phyloP scores from a whole-genome alignment of 1,140 invertebrate genomes.

The Aphidius gifuensis region DNA sequence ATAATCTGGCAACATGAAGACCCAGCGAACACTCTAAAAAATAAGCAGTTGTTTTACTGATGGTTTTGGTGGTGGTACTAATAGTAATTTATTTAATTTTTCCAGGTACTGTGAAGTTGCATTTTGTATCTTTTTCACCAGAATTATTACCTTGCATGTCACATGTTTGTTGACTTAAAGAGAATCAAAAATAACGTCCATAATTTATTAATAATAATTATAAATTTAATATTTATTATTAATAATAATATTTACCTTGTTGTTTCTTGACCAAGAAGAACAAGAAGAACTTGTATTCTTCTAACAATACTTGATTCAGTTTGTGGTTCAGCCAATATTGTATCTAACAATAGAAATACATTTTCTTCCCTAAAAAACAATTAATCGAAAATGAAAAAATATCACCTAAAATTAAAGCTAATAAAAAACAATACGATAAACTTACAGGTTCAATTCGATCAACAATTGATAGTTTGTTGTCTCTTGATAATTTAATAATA shows the following conservation, averaged over 20 bases:
- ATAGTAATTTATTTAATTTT: slow-evolving; percentile 68
- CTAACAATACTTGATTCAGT: slow-evolving; percentile 73
- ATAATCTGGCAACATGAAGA: slow-evolving; percentile 70
- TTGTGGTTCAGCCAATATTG: slow-evolving; percentile 68
- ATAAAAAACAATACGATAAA: slow-evolving; percentile 28
- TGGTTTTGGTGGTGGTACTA: slow-evolving; percentile 68
- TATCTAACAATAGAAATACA: slow-evolving; percentile 65
- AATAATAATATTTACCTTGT: slow-evolving; percentile 19
- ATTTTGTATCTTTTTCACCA: slow-evolving; percentile 49
- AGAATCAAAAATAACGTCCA: too few species aligned
- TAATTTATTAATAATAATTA: too few species aligned
- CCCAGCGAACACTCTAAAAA: slow-evolving; percentile 71
- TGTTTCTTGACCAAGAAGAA: slow-evolving; percentile 61
- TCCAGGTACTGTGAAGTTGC: slow-evolving; percentile 67
- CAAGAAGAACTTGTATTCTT: slow-evolving; percentile 75
- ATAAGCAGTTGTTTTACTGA: slow-evolving; percentile 66
- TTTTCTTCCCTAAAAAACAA: slow-evolving; percentile 58
- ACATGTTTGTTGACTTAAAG: slow-evolving; percentile 30
- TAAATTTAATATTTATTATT: neutral
- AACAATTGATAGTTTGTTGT: slow-evolving; percentile 60
- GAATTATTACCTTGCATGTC: slow-evolving; percentile 31
- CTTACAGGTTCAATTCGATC: slow-evolving; percentile 64
- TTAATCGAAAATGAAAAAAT: slow-evolving; percentile 36
- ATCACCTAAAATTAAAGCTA: neutral
- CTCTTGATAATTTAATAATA: slow-evolving; percentile 69